These are phyloP conservation scores for Passer montanus DNA, from an alignment of 2,113 vertebrate genomes.

Conservation along the genomic window DNA sequence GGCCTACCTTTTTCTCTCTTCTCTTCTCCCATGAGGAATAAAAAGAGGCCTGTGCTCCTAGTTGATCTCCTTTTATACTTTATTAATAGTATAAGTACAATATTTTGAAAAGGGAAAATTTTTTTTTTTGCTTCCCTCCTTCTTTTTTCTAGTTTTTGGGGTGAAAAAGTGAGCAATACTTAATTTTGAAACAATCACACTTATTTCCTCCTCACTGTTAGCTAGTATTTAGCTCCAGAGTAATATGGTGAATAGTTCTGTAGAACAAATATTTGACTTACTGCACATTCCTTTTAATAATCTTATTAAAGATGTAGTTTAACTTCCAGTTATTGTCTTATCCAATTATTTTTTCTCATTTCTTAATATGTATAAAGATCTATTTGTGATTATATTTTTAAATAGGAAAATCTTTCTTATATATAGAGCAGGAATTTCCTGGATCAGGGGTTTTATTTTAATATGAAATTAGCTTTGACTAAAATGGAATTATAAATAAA, in stretches of 20 bases:
- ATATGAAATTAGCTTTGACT: not conserved
- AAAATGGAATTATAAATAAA: not conserved
- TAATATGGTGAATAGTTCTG: not conserved
- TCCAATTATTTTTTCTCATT: not conserved
- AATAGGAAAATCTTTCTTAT: not conserved
- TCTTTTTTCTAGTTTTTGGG: not conserved
- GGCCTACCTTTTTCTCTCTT: slow-evolving; percentile 1
- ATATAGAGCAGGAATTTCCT: not conserved
- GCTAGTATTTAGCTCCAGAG: not conserved
- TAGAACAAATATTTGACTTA: not conserved
- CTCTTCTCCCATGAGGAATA: slow-evolving; percentile 12
- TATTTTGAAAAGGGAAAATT: not conserved
- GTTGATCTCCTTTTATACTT: not conserved
- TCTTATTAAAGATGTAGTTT: not conserved
- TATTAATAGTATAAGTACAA: not conserved
- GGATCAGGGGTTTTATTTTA: not conserved
- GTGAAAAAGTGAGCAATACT: not conserved
- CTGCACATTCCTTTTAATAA: not conserved
- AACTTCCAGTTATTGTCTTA: not conserved
- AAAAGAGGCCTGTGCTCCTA: not conserved
- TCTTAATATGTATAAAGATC: not conserved
- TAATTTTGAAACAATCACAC: not conserved
- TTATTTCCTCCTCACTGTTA: not conserved
- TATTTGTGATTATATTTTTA: not conserved
- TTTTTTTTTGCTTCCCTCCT: not conserved